Evolutionary conservation across 2,888 invertebrate species (phyloP), one percentile per base, ranked within the genome.

Genomic region (Lasioglossum oenotherae): DNA sequence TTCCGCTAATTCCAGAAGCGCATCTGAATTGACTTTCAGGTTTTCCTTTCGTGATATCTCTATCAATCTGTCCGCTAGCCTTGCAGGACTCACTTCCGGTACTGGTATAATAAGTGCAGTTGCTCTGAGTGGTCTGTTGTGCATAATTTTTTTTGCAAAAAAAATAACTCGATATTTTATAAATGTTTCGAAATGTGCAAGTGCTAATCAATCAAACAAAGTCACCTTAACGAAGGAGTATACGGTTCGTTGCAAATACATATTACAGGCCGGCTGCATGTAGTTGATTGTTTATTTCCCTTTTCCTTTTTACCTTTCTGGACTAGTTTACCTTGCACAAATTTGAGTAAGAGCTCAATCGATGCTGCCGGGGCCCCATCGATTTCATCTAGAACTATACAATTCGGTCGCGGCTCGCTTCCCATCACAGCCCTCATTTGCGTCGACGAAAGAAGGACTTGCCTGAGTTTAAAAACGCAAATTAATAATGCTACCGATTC

Each of bases 181-280:
- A 46, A 46, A 46, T 46, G 19, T 46, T 46, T 46, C 46, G 5
- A 46, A 31, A 31, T 31, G 57, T n/a, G n/a, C 3, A 12, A 57
- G n/a, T n/a, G 12, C 31, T 41, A 31, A 27, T 19, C 6, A 10
- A 77, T n/a, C 4, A 41, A 75, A 35, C 19, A 53, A 31, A 74
- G 38, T 78, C 76, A 97, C 82, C 99, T 96, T 85, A 99, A 95
- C 0, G 99, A 97, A 0, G 99, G 98, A 8, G 98, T 98, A 93
- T 98, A 99, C 91, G 98, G 96, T 94, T 99, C 99, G 94, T 99
- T 99, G 94, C 99, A 99, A 88, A 99, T 99, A 93, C 99, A 99
- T 89, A 99, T 98, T 53, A 99, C 97, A 0, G 99, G 99, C 77
- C 99, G 96, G 88, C 97, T 97, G 78, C 99, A 95, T 1, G 97